Conservation (phyloP, 1,140 invertebrate species). For the Orchestia grillus region DNA sequence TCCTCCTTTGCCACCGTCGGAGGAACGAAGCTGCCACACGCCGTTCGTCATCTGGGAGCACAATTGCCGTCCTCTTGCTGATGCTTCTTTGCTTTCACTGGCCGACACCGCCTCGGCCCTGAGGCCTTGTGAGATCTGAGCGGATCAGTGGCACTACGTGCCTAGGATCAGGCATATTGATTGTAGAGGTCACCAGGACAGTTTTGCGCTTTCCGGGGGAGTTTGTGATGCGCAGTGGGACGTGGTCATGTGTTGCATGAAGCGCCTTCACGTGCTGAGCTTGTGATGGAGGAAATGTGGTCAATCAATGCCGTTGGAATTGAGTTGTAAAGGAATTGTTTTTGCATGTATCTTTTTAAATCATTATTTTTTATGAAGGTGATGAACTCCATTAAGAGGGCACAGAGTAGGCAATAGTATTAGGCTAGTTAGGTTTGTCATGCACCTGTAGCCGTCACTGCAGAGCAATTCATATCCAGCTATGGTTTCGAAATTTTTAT, state of each 20-base stretch:
- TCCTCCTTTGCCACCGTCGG: too few relatives aligned
- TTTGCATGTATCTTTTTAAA: not conserved
- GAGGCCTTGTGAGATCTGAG: not conserved
- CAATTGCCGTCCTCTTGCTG: not conserved
- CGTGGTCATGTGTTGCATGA: not conserved
- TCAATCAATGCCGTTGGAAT: not conserved
- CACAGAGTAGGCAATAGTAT: too few relatives aligned
- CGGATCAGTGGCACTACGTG: not conserved
- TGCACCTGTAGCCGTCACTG: not conserved
- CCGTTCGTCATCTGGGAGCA: not conserved
- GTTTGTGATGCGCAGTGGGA: not conserved
- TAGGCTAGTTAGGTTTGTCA: not conserved
- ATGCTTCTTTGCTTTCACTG: not conserved
- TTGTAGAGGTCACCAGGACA: not conserved
- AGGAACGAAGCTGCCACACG: too few relatives aligned
- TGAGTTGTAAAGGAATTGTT: not conserved
- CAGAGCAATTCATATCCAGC: not conserved
- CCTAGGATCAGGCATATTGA: not conserved
- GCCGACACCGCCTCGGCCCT: not conserved
- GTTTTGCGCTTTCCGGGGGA: not conserved
- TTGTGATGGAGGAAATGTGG: not conserved
- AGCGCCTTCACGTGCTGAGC: not conserved
- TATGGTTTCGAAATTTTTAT: not conserved
- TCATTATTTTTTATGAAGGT: not conserved
- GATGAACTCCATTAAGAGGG: not conserved